A percentile compares a stretch with the other conserved stretches of the same genome.
Evolutionary conservation across 1,140 invertebrate species (phyloP).

Genomic region (Drosophila biarmipes): DNA sequence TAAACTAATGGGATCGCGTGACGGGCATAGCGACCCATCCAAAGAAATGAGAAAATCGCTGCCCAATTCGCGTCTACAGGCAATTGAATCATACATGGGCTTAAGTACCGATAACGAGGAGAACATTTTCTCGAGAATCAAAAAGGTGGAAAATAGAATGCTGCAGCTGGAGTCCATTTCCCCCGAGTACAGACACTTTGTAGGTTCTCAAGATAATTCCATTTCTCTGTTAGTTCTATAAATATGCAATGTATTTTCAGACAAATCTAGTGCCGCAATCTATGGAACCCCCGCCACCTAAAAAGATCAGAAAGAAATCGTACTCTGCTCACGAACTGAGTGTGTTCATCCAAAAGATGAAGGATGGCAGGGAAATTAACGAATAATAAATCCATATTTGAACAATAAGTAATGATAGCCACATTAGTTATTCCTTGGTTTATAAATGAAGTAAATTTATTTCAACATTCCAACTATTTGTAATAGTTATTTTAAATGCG

Average conservation of each 20-base stretch:
- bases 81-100: constrained; percentile 59
- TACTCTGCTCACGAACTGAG: constrained; percentile 31
- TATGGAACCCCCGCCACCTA: constrained; percentile 5
- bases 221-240: background rate
- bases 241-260: constrained; percentile 25
- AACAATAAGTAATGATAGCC: constrained; percentile 10
- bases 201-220: constrained; percentile 71
- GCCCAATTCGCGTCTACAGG: constrained; percentile 36
- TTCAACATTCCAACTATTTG: constrained; percentile 69
- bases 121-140: constrained; percentile 87
- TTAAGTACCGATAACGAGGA: constrained; percentile 84
- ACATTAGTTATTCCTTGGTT: constrained; percentile 16
- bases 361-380: constrained; percentile 1
- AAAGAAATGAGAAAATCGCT: constrained; percentile 15
- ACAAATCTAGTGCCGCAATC: constrained; percentile 22
- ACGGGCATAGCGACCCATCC: constrained; percentile 69
- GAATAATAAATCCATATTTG: constrained; percentile 7
- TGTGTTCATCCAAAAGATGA: constrained; percentile 22
- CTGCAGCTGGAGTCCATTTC: constrained; percentile 88
- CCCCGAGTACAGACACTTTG: constrained; percentile 89
- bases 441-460: constrained; percentile 57
- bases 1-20: constrained; percentile 85
- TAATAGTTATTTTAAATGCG: constrained; percentile 68
- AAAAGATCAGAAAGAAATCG: constrained; percentile 32
- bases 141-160: constrained; percentile 88